Evolutionary conservation across 2,888 invertebrate genomes (phyloP), one percentile per base, ranked within the genome.

Genomic region (Mesochorus sp.): DNA sequence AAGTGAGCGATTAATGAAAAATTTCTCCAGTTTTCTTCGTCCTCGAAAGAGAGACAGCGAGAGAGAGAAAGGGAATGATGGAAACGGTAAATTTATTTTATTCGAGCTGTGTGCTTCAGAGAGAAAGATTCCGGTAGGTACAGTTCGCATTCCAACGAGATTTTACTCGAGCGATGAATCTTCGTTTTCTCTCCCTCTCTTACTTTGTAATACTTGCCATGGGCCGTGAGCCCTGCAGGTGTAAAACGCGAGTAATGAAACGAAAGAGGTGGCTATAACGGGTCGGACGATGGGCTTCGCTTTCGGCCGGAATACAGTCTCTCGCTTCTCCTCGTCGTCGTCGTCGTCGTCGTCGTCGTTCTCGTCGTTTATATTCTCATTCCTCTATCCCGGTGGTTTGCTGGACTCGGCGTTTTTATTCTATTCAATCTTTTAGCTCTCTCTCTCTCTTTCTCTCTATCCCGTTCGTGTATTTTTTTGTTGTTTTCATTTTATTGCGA

Each of bases 141-240:
- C 19, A 26, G 17, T 28, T 19, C 44, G 19, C 61, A 28, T 44
- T 61, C 42, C 61, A 61, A 28, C 28, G 44, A 44, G 17, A 26
- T 44, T 61, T 61, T 44, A 28, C 12, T 5, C 44, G 44, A 19
- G 42, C 61, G 61, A 44, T 61, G 61, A 61, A 42, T 61, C 42
- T 61, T 61, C 42, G 44, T 61, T 61, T 61, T 28, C 28, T 44
- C 14, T 24, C n/a, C 42, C n/a, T n/a, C n/a, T n/a, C n/a, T n/a
- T n/a, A 44, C 61, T 44, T 44, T 26, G 61, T 61, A 42, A 28
- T 61, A 59, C 59, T 59, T 42, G 26, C 28, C 28, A 61, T 61
- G 10, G 10, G 10, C 17, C 44, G 24, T 28, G 19, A n/a, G 34
- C 24, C 55, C 31, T 34, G 42, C 28, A 10, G 12, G 26, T 6